A percentile compares a stretch with the other conserved stretches of the same genome.
Evolutionary conservation across 2,888 invertebrate genomes (phyloP).

Genomic region (Pseudococcus longispinus): DNA sequence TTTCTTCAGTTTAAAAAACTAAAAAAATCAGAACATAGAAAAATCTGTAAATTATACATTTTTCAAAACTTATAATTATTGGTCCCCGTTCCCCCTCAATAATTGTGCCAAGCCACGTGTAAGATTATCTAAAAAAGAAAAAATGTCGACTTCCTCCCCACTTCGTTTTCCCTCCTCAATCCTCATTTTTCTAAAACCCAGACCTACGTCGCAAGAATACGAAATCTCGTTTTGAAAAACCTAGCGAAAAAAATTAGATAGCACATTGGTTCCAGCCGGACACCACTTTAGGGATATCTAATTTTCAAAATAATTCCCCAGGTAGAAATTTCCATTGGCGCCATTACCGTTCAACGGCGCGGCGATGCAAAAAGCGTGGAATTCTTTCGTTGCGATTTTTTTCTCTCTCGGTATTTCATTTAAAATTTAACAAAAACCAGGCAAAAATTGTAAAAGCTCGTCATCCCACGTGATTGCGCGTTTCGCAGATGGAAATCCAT

Average conservation of each 20-base stretch:
- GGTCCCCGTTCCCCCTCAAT: too few relatives aligned
- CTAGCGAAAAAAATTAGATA: not conserved
- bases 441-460: not conserved
- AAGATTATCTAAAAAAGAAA: too few relatives aligned
- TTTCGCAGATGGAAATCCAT: not conserved
- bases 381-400: not conserved
- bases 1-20: too few relatives aligned
- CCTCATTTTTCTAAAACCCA: not conserved
- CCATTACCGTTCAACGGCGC: not conserved
- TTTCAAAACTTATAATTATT: too few relatives aligned
- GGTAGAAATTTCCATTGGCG: not conserved
- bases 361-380: not conserved
- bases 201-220: not conserved
- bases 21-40: too few relatives aligned
- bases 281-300: not conserved
- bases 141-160: too few relatives aligned
- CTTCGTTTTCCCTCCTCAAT: not conserved
- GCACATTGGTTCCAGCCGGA: not conserved
- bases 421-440: not conserved
- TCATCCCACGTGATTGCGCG: not conserved
- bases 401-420: not conserved
- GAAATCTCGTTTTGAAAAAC: not conserved
- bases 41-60: too few relatives aligned
- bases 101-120: too few relatives aligned
- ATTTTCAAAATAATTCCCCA: not conserved